These are phyloP conservation scores for Agriopis marginaria DNA, from an alignment of 2,888 invertebrate genomes.

Conservation along the genomic window DNA sequence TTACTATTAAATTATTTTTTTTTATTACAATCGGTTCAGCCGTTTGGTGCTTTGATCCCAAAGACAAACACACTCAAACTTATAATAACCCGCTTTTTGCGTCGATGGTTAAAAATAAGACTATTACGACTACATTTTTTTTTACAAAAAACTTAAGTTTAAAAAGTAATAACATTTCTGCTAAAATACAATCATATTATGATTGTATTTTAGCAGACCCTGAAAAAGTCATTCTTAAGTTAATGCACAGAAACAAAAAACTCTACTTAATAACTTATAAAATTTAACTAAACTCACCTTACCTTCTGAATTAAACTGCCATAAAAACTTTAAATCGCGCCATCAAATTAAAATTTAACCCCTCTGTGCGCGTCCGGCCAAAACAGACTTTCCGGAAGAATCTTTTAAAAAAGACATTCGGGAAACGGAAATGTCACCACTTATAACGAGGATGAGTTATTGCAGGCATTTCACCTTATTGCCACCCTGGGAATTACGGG, in stretches of 20 bases:
- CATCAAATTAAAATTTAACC: conserved; percentile 34
- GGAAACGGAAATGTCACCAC: conserved; percentile 41
- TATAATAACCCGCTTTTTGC: too few species aligned
- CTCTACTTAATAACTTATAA: conserved; percentile 12
- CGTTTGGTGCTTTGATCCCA: too few species aligned
- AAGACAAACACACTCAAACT: too few species aligned
- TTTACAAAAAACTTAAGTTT: too few species aligned
- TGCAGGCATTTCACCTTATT: conserved; percentile 44
- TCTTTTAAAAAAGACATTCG: conserved; percentile 42
- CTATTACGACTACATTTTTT: too few species aligned
- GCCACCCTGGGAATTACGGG: conserved; percentile 42
- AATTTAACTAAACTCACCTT: conserved; percentile 20
- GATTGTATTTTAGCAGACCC: neutral
- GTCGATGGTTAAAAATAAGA: too few species aligned
- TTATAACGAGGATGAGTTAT: conserved; percentile 43
- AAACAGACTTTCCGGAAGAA: conserved; percentile 26
- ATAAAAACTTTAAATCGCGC: conserved; percentile 30
- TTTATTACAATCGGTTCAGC: too few species aligned
- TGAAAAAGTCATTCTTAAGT: neutral
- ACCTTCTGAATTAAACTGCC: conserved; percentile 27
- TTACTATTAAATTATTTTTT: too few species aligned
- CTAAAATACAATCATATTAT: too few species aligned
- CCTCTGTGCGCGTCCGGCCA: neutral
- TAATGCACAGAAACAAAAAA: neutral
- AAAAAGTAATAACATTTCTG: too few species aligned